These are phyloP conservation scores for Acanthopagrus latus DNA, from an alignment of 2,797 vertebrate species.

Conservation along the genomic window DNA sequence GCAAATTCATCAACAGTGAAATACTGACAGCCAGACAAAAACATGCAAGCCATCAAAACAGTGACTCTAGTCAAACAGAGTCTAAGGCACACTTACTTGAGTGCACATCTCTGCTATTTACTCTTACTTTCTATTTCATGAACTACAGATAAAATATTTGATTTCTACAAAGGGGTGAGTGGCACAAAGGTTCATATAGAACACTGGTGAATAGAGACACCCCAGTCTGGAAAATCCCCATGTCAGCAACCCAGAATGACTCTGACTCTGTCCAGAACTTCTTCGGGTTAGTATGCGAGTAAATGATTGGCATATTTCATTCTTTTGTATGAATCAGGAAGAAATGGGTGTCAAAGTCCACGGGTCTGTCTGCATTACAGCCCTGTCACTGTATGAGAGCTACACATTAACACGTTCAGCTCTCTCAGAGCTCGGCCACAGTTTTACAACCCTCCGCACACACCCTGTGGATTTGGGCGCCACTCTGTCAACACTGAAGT, in stretches of 20 bases:
- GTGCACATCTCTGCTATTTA: too few relatives aligned
- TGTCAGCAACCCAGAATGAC: conserved; percentile 10
- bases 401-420: conserved; percentile 77
- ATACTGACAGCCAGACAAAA: too few relatives aligned
- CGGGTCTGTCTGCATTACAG: conserved; percentile 12
- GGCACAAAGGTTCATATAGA: neutral
- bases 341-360: conserved; percentile 81
- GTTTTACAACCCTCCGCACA: conserved; percentile 83
- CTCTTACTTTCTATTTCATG: neutral
- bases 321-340: conserved; percentile 64
- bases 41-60: neutral
- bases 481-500: conserved; percentile 80
- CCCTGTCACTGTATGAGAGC: conserved; percentile 50
- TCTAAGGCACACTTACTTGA: too few relatives aligned
- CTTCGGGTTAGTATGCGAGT: conserved; percentile 33
- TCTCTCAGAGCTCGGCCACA: conserved; percentile 51
- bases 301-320: conserved; percentile 73
- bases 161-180: neutral
- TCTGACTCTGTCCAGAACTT: conserved; percentile 27
- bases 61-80: too few relatives aligned
- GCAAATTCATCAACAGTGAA: too few relatives aligned
- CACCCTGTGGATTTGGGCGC: conserved; percentile 74
- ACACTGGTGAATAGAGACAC: neutral
- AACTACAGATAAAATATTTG: neutral
- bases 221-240: neutral